Evolutionary conservation across 2,888 invertebrate species (phyloP), one percentile per base, ranked within the genome.

Genomic region (Oegoconia quadripuncta): DNA sequence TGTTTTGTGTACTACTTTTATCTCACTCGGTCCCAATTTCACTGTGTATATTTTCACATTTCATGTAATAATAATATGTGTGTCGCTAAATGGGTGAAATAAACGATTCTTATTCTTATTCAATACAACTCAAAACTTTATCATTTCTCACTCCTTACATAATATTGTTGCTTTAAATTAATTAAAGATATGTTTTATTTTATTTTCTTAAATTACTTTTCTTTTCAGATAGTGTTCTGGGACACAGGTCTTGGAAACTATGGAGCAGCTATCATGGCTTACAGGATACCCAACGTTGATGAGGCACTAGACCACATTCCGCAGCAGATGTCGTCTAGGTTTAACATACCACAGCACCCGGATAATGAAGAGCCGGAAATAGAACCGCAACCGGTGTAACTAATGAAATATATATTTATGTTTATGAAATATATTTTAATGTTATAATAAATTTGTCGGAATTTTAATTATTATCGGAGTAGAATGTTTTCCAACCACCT

Each of bases 241-340:
- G 78, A 87, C 17, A 72, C 80, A 0, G 88, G 87, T 0, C 46
- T 67, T 0, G 88, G 84, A 0, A 88, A 87, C 53, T 83, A 87
- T 34, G 83, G 87, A 0, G 82, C 86, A 0, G 79, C 86, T 0
- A 52, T 88, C 3, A 88, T 88, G 88, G 81, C 62, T 0, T 71
- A 68, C 44, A 58, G 80, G 9, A 77, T 87, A 11, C 81, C 79
- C 0, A 54, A 63, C 0, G 71, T 83, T 0, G 75, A 76, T 1
- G 84, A 86, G 17, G 57, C 67, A 0, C 34, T 44, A 1, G 78
- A 81, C 12, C 9, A 74, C 1, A 45, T 59, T 1, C 32, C 54
- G 0, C 67, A 71, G 12, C 56, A 48, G 5, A 73, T 74, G 1
- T 88, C 89, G 0, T 88, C 89, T 0, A 63, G 84, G 9, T 84